phyloP scores from a whole-genome alignment of 1,140 invertebrate genomes.

The Druon quercuslanigerum region DNA sequence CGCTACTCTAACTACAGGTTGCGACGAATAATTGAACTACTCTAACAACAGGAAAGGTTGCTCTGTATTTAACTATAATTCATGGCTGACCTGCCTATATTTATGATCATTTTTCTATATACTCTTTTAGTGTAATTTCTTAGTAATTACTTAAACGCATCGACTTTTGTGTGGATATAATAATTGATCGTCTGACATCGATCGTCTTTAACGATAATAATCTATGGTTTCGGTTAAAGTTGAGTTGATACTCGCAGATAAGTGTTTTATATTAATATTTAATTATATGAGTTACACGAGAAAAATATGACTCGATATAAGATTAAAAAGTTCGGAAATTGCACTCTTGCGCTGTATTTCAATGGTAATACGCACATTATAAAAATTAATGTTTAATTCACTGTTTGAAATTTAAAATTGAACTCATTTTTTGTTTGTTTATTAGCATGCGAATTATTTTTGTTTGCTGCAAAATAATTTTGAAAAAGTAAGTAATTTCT shows the following conservation, averaged over 20 bases:
- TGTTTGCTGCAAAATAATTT: too few relatives aligned
- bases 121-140: conserved; percentile 26
- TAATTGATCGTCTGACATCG: conserved; percentile 5
- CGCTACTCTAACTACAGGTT: conserved; percentile 13
- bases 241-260: conserved; percentile 22
- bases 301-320: neutral
- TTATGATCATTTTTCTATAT: conserved; percentile 22
- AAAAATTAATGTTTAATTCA: conserved; percentile 4
- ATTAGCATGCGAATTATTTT: too few relatives aligned
- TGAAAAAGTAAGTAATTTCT: too few relatives aligned
- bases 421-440: too few relatives aligned
- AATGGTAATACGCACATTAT: neutral
- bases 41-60: conserved; percentile 17
- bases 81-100: conserved; percentile 16
- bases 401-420: neutral
- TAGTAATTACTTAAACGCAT: conserved; percentile 25
- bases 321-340: neutral
- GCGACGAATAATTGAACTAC: conserved; percentile 7
- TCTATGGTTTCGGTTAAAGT: conserved; percentile 11
- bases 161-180: conserved; percentile 4
- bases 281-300: neutral
- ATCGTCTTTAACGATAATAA: conserved; percentile 23
- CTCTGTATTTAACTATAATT: conserved; percentile 22
- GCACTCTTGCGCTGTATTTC: neutral
- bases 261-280: conserved; percentile 24